phyloP scores from a whole-genome alignment of 2,888 invertebrate genomes.

The Biston stratarius region DNA sequence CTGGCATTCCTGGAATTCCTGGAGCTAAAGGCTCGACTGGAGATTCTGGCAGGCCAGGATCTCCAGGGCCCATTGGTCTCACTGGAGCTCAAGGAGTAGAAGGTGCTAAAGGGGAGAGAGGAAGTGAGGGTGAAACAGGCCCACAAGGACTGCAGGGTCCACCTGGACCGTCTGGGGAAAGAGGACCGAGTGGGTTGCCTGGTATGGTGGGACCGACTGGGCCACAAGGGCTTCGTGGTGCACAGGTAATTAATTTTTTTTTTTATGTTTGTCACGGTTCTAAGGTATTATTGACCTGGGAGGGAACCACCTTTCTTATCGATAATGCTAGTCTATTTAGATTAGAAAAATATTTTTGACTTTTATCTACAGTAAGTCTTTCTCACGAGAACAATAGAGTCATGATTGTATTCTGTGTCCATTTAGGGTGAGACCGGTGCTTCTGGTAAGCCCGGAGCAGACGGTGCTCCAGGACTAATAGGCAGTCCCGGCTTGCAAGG shows the following conservation, averaged over 20 bases:
- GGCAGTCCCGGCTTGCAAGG: slow-evolving; percentile 90
- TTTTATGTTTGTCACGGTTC: background rate
- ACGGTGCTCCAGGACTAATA: slow-evolving; percentile 90
- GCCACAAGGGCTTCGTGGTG: slow-evolving; percentile 88
- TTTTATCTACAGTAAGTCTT: no score
- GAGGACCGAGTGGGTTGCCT: slow-evolving; percentile 87
- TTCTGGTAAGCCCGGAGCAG: slow-evolving; percentile 90
- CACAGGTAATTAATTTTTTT: slow-evolving; percentile 75
- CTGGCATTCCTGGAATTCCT: slow-evolving; percentile 89
- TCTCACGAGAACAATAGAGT: background rate
- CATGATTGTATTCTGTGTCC: background rate
- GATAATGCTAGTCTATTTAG: no score
- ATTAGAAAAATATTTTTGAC: background rate
- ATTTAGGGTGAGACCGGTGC: slow-evolving; percentile 90
- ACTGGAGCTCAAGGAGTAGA: slow-evolving; percentile 91
- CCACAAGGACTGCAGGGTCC: slow-evolving; percentile 90
- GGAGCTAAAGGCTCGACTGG: slow-evolving; percentile 91
- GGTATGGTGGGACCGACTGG: slow-evolving; percentile 89
- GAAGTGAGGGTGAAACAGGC: slow-evolving; percentile 90
- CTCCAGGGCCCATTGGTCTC: slow-evolving; percentile 89
- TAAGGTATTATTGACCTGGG: no score
- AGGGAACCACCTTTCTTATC: no score
- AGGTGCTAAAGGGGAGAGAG: slow-evolving; percentile 91
- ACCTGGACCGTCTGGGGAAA: slow-evolving; percentile 89
- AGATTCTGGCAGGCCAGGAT: slow-evolving; percentile 89